Evolutionary conservation across 2,888 invertebrate genomes (phyloP).

Genomic region (Ornithoptera priamus): DNA sequence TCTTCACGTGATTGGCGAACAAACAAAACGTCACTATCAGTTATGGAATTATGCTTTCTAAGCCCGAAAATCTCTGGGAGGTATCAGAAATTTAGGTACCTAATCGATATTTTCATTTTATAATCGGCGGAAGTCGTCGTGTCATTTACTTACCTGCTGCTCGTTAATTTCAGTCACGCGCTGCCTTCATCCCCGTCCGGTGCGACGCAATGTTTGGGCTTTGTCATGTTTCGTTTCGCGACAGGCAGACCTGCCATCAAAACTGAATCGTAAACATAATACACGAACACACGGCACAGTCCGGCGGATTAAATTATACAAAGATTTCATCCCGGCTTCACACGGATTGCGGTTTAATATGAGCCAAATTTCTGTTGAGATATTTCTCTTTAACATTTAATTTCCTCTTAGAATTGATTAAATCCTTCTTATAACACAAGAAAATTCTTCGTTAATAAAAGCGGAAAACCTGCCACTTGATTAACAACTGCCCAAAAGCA

Average conservation of each 20-base stretch:
- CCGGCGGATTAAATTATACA: no score
- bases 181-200: constrained; percentile 24
- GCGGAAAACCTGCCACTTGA: no score
- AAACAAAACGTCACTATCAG: no score
- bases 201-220: constrained; percentile 13
- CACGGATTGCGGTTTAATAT: no score
- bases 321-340: no score
- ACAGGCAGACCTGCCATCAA: constrained; percentile 12
- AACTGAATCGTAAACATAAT: constrained; percentile 1
- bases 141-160: constrained; percentile 47
- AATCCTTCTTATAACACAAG: no score
- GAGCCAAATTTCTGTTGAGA: no score
- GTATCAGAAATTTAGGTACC: constrained; percentile 2
- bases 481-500: no score
- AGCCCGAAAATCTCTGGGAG: constrained; percentile 7
- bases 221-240: constrained; percentile 18
- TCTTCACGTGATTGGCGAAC: no score
- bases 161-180: constrained; percentile 70
- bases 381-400: no score
- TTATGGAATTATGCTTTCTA: background rate
- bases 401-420: no score
- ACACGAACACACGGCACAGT: background rate
- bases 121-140: constrained; percentile 16
- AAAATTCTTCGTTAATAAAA: no score
- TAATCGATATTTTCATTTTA: background rate